phyloP scores from a whole-genome alignment of 2,888 invertebrate genomes.

The Eueremaeus valkanovi region DNA sequence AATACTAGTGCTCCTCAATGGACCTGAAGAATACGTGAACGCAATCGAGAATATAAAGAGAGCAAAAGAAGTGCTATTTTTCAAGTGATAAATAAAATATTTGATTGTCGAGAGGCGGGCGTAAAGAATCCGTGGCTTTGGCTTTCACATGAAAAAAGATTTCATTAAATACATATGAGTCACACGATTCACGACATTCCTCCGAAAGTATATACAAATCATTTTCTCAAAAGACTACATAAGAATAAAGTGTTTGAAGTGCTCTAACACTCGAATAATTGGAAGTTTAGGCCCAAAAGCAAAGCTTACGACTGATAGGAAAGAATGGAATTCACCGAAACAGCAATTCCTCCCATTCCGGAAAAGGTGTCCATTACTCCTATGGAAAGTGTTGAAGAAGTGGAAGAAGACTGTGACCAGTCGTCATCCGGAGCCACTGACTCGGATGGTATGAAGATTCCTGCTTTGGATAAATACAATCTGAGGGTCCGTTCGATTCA shows the following conservation, averaged over 20 bases:
- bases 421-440: background rate
- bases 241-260: background rate
- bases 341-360: conserved; percentile 2
- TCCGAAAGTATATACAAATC: background rate
- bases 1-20: background rate
- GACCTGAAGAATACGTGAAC: background rate
- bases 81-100: conserved; percentile 9
- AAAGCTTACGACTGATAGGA: background rate
- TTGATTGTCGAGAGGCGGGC: conserved; percentile 22
- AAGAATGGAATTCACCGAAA: conserved; percentile 9
- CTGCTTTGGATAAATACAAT: conserved; percentile 58
- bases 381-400: conserved; percentile 16
- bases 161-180: conserved; percentile 21
- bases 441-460: conserved; percentile 20
- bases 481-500: conserved; percentile 64
- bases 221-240: background rate
- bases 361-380: conserved; percentile 2
- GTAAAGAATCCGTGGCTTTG: conserved; percentile 1
- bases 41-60: background rate
- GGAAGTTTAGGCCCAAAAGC: too few species aligned
- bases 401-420: background rate
- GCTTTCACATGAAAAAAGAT: background rate
- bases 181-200: background rate
- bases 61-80: conserved; percentile 9
- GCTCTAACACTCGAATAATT: background rate